Conservation (phyloP, 1,140 invertebrate genomes). For the Trichomalopsis sarcophagae region DNA sequence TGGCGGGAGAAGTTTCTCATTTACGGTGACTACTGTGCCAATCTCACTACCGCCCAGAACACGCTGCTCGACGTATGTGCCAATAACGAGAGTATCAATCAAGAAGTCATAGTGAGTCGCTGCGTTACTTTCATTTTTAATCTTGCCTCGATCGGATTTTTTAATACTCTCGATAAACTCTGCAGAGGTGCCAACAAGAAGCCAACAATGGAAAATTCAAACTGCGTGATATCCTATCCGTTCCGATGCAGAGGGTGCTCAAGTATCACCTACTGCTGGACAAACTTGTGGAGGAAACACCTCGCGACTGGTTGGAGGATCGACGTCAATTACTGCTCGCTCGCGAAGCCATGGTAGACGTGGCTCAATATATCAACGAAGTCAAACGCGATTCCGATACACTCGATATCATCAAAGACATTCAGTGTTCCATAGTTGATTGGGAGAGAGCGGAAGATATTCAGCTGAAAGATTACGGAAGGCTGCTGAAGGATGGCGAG, state of each 20-base stretch:
- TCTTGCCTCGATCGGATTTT: slow-evolving; percentile 16
- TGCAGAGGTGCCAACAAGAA: slow-evolving; percentile 91
- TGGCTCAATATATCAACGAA: slow-evolving; percentile 98
- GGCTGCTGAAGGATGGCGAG: slow-evolving; percentile 93
- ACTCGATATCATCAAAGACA: slow-evolving; percentile 91
- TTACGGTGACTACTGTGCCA: slow-evolving; percentile 97
- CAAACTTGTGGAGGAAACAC: slow-evolving; percentile 94
- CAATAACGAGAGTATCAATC: slow-evolving; percentile 77
- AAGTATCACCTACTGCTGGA: slow-evolving; percentile 96
- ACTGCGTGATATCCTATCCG: slow-evolving; percentile 93
- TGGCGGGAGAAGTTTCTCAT: slow-evolving; percentile 93
- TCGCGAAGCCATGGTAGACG: slow-evolving; percentile 97
- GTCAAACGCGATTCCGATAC: slow-evolving; percentile 98
- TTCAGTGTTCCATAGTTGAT: slow-evolving; percentile 89
- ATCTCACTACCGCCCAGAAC: slow-evolving; percentile 88
- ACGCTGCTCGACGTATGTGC: slow-evolving; percentile 84
- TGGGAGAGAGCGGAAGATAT: slow-evolving; percentile 87
- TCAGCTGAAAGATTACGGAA: slow-evolving; percentile 90
- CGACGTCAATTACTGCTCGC: slow-evolving; percentile 88
- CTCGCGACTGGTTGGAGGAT: slow-evolving; percentile 87
- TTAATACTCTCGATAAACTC: slow-evolving; percentile 8
- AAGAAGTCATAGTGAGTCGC: slow-evolving; percentile 76
- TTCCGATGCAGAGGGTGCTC: slow-evolving; percentile 98
- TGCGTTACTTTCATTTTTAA: slow-evolving; percentile 39
- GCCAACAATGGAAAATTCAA: slow-evolving; percentile 97